phyloP scores from a whole-genome alignment of 1,140 invertebrate genomes.

The Aphidius ervi region DNA sequence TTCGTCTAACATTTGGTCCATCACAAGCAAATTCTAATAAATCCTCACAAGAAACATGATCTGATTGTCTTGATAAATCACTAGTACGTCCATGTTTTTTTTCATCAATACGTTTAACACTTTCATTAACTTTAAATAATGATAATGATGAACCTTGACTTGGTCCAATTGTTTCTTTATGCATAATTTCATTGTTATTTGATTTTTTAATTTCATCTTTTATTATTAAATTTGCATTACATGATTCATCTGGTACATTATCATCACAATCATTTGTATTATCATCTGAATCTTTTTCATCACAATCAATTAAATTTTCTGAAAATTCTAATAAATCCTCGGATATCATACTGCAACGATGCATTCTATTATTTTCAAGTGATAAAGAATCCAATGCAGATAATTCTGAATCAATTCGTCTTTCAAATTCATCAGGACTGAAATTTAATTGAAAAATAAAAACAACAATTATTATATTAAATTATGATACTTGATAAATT shows the following conservation, averaged over 20 bases:
- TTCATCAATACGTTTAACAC: conserved; percentile 10
- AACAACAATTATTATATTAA: not conserved
- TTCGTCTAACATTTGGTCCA: conserved; percentile 63
- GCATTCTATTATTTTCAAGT: conserved; percentile 38
- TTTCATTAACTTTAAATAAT: conserved; percentile 5
- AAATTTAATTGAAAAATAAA: conserved; percentile 22
- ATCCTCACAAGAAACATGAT: conserved; percentile 90
- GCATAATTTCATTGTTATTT: not conserved
- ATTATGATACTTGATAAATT: not conserved
- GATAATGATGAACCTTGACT: not conserved
- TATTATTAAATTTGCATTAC: too few species aligned
- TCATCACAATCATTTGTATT: not conserved
- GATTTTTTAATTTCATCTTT: not conserved
- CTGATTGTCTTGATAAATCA: conserved; percentile 50
- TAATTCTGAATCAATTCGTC: conserved; percentile 62
- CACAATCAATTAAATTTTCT: conserved; percentile 39
- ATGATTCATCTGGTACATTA: not conserved
- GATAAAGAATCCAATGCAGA: conserved; percentile 60
- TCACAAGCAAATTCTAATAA: conserved; percentile 84
- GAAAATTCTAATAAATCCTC: conserved; percentile 45
- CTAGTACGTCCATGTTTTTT: conserved; percentile 25
- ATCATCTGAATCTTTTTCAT: not conserved
- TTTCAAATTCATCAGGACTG: conserved; percentile 55
- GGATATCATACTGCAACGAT: conserved; percentile 38
- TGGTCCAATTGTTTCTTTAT: not conserved